Base-by-base conservation (phyloP, 2,113 vertebrate genomes). In the Anoura caudifer region DNA sequence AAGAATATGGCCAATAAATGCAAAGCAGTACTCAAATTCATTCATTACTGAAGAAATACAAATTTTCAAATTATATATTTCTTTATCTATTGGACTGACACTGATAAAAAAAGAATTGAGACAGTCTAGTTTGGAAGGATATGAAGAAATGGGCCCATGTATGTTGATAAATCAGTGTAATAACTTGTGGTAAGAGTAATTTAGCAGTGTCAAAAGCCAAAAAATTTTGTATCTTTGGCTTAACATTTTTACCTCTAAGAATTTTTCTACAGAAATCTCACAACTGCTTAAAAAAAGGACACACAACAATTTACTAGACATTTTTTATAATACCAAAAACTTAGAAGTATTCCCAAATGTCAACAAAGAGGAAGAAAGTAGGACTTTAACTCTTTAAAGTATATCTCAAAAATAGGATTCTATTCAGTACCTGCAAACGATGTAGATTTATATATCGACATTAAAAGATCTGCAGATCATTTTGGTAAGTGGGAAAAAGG, bases 291-390 rank as follows among this genome's bases (percentile, higher is more conserved):
- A 41, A 52, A 65, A 84, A 85, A 75, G 31, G 17, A 69, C 33
- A 69, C 43, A 75, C 26, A 24, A 31, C 43, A 72, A 69, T 70
- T 80, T 50, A 89, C 16, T 59, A 69, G 9, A 82, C 52, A 56
- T 84, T 92, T 9, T 88, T 90, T 93, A 87, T 90, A 67, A 52
- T 75, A 65, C 50, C 50, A 80, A 59, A 96, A 75, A 61, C 45
- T 86, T 75, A 79, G 33, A 96, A 81, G 54, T 45, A 50, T 84
- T 73, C n/a, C 36, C 36, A 56, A 45, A 79, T 91, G 26, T 41
- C 70, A 36, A 50, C 26, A 81, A 63, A 80, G 47, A 87, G 17
- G 43, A 94, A 73, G 67, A 92, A 80, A 17, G 82, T 92, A 70
- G 59, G 43, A 93, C 15, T 87, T 61, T 8, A 77, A 52, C 59